Evolutionary conservation across 1,140 invertebrate species (phyloP), one percentile per base, ranked within the genome.

Genomic region (Odontomachus brunneus): DNA sequence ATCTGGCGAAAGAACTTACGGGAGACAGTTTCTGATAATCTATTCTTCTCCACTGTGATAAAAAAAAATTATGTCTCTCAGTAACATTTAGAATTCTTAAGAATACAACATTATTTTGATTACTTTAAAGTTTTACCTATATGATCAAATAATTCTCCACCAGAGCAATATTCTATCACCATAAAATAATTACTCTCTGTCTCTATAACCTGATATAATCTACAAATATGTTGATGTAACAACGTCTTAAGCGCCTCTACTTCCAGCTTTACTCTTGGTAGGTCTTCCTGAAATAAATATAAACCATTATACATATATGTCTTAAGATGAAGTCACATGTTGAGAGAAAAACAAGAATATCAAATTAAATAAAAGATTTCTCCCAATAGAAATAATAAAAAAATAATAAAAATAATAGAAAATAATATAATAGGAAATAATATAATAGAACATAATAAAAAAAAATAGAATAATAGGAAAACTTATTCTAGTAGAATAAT

Each of bases 111-210:
- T 33, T 33, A 44, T 44, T 44, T 44, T 9, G 57, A 66, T 24
- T 59, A n/a, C 48, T 48, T 2, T 26, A 72, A 51, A n/a, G 59
- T 49, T 80, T 71, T 92, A 95, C 95, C 96, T 88, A 98, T 97
- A 86, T 98, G 97, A 93, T 98, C 97, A 93, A 98, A 98, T 24
- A 98, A 91, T 93, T 98, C 97, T 73, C 97, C 97, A 53, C 97
- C 97, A 74, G 96, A 96, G 91, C 97, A 98, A 90, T 98, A 97
- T 95, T 98, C 97, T 86, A 98, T 94, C 49, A 98, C 94, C 91
- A 97, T 94, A 88, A 96, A 97, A 88, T 96, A 96, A 89, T 96
- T 95, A 7, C 95, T 94, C 0, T 96, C 95, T 2, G 97, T 97
- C 92, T 98, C 97, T 83, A 97, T 95, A 5, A 97, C 96, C 95